Evolutionary conservation across 1,140 invertebrate species (phyloP).

Genomic region (Pogonus chalceus): DNA sequence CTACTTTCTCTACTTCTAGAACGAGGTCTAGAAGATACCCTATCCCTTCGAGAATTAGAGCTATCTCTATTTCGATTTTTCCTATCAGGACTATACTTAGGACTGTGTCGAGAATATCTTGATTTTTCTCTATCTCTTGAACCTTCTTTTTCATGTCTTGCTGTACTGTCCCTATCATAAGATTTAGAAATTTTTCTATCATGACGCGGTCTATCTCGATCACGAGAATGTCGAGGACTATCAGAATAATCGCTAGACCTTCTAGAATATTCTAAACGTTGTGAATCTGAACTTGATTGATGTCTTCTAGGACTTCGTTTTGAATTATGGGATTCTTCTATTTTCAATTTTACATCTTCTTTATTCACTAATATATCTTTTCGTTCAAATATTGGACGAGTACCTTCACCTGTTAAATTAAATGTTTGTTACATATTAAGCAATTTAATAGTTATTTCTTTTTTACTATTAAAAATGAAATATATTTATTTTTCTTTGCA

Average conservation of each 20-base stretch:
- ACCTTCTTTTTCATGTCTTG: not conserved
- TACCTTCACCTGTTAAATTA: conserved; percentile 4
- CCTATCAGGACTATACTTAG: too few relatives aligned
- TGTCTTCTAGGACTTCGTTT: not conserved
- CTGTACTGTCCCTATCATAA: not conserved
- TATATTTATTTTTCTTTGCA: too few relatives aligned
- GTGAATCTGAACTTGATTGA: not conserved
- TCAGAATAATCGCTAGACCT: not conserved
- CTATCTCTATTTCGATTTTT: too few relatives aligned
- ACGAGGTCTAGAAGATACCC: not conserved
- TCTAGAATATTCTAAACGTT: not conserved
- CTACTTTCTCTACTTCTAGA: not conserved
- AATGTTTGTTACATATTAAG: not conserved
- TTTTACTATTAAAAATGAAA: too few relatives aligned
- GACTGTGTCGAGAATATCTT: not conserved
- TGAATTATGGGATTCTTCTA: not conserved
- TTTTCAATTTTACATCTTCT: not conserved
- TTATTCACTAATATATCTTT: not conserved
- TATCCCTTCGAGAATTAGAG: too few relatives aligned
- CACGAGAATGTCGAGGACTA: not conserved
- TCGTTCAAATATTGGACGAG: not conserved
- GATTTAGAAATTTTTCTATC: not conserved
- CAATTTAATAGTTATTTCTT: too few relatives aligned
- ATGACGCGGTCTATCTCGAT: not conserved
- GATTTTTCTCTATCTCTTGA: not conserved